phyloP scores from a whole-genome alignment of 2,888 invertebrate genomes.

The Stegana nigrithorax region DNA sequence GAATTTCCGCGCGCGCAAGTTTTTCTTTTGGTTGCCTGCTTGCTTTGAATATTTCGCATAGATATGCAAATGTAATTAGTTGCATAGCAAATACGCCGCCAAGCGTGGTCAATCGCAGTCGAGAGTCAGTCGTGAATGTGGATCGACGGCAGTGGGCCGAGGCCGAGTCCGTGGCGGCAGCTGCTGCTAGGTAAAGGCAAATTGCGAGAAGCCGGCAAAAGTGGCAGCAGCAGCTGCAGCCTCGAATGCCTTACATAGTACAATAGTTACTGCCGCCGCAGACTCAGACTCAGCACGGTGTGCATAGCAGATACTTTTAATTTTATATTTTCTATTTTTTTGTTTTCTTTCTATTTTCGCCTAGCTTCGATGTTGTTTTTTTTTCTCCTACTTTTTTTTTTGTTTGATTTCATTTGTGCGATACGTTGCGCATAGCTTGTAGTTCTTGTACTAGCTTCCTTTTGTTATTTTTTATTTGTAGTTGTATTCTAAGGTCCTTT shows the following conservation, averaged over 20 bases:
- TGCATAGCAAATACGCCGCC: conserved; percentile 46
- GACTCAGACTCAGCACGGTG: background rate
- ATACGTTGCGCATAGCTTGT: too few relatives aligned
- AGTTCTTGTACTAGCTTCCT: conserved; percentile 34
- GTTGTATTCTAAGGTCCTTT: conserved; percentile 1
- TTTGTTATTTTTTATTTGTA: conserved; percentile 31
- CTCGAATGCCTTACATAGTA: conserved; percentile 33
- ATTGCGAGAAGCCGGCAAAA: background rate
- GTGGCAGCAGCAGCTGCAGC: conserved; percentile 34
- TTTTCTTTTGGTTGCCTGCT: conserved; percentile 17
- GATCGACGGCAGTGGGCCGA: background rate
- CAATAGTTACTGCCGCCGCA: too few relatives aligned
- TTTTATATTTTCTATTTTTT: conserved; percentile 54
- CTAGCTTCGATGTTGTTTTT: conserved; percentile 23
- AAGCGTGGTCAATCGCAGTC: conserved; percentile 17
- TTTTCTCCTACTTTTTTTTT: conserved; percentile 37
- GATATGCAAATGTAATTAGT: conserved; percentile 58
- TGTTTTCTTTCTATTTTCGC: conserved; percentile 9
- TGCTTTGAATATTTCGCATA: conserved; percentile 30
- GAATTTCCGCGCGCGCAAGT: conserved; percentile 1
- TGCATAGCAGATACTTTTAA: conserved; percentile 52
- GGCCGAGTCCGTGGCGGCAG: background rate
- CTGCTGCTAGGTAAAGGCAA: background rate
- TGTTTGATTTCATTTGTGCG: conserved; percentile 16
- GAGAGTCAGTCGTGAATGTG: background rate